These are phyloP conservation scores for Homarus gammarus DNA, from an alignment of 2,888 invertebrate genomes.

Conservation along the genomic window DNA sequence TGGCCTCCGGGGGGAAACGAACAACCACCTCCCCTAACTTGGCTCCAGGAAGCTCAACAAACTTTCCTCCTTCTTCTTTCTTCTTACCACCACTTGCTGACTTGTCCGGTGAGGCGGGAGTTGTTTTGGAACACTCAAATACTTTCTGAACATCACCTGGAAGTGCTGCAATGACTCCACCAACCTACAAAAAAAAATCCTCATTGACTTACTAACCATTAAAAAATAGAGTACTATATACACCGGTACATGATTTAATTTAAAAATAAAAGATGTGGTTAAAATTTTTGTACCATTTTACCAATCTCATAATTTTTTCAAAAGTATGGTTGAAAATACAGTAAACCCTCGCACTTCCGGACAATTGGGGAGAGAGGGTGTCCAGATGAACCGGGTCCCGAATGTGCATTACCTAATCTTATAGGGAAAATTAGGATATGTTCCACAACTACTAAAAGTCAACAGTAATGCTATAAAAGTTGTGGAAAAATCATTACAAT, in stretches of 20 bases:
- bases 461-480: too few species aligned
- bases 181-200: constrained; percentile 6
- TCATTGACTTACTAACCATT: too few species aligned
- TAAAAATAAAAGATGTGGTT: neutral
- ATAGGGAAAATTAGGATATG: too few species aligned
- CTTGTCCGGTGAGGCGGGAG: constrained; percentile 28
- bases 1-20: constrained; percentile 99
- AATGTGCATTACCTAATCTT: too few species aligned
- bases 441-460: too few species aligned
- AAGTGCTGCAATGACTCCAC: constrained; percentile 37
- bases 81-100: constrained; percentile 80
- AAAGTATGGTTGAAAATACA: too few species aligned
- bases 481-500: too few species aligned
- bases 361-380: too few species aligned
- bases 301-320: neutral
- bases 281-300: neutral
- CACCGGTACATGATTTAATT: too few species aligned
- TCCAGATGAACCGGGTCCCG: too few species aligned
- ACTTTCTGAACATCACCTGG: constrained; percentile 69
- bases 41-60: constrained; percentile 96
- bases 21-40: constrained; percentile 99
- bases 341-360: too few species aligned
- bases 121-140: constrained; percentile 20
- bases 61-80: constrained; percentile 91
- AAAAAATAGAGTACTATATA: too few species aligned